phyloP scores from a whole-genome alignment of 2,113 vertebrate species.

The Gopherus evgoodei region DNA sequence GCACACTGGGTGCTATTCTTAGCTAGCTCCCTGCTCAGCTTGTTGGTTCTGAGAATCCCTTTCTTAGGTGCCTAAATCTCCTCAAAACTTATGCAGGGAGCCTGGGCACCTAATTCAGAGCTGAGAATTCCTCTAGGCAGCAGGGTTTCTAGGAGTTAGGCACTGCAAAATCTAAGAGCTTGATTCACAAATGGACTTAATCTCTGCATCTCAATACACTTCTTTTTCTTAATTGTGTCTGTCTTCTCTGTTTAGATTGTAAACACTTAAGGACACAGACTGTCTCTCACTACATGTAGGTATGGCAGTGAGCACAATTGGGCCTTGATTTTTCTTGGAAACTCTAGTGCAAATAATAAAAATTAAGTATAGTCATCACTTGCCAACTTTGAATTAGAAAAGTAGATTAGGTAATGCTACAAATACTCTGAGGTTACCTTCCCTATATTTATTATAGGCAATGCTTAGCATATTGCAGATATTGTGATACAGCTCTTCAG shows the following conservation, averaged over 20 bases:
- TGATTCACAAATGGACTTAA: not conserved
- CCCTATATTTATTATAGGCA: not conserved
- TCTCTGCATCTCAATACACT: too few relatives aligned
- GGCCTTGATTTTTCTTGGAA: not conserved
- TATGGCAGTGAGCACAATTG: not conserved
- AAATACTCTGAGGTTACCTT: not conserved
- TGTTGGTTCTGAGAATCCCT: not conserved
- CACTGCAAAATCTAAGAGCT: not conserved
- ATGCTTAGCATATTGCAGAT: not conserved
- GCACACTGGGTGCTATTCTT: not conserved
- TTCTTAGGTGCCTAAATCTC: not conserved
- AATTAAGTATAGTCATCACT: not conserved
- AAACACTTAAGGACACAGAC: not conserved
- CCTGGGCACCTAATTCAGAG: not conserved
- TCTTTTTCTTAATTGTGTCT: not conserved
- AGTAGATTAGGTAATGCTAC: not conserved
- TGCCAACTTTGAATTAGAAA: not conserved
- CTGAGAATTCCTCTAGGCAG: not conserved
- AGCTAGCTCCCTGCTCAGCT: not conserved
- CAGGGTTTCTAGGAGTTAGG: not conserved
- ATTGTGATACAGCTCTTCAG: not conserved
- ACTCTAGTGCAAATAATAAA: not conserved
- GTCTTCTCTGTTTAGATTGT: not conserved
- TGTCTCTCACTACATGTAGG: not conserved
- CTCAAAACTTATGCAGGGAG: not conserved